Conservation (phyloP, 1,140 invertebrate species). For the Drosophila repleta region DNA sequence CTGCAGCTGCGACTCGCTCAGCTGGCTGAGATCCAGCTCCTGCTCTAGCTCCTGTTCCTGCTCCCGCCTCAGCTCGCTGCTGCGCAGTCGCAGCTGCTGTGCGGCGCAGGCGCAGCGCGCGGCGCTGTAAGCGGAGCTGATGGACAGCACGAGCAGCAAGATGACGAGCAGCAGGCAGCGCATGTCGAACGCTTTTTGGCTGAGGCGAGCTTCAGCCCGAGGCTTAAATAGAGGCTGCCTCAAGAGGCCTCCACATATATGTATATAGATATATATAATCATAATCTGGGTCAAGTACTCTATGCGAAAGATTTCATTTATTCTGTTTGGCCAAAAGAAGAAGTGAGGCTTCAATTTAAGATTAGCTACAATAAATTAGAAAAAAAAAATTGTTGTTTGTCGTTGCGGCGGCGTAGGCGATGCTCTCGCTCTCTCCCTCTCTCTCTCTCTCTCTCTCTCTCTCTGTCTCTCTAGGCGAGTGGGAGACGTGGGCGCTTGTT, state of each 20-base stretch:
- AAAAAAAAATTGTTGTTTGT: slow-evolving; percentile 52
- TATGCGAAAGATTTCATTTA: slow-evolving; percentile 40
- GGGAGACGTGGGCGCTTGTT: slow-evolving; percentile 61
- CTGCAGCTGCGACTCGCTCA: slow-evolving; percentile 52
- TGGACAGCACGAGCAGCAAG: background rate
- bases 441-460: background rate
- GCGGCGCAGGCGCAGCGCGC: background rate
- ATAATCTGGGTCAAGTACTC: slow-evolving; percentile 42
- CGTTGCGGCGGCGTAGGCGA: background rate
- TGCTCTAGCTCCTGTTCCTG: background rate
- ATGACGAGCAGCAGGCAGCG: slow-evolving; percentile 3
- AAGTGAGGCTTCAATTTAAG: slow-evolving; percentile 39
- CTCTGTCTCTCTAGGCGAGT: slow-evolving; percentile 24
- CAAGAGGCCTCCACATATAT: slow-evolving; percentile 1
- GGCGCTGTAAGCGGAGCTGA: background rate
- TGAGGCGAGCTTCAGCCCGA: too few relatives aligned
- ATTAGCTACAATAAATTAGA: slow-evolving; percentile 75
- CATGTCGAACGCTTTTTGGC: slow-evolving; percentile 17
- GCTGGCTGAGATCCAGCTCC: slow-evolving; percentile 52
- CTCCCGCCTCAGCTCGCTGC: slow-evolving; percentile 1
- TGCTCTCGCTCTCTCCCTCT: background rate
- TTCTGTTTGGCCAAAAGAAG: slow-evolving; percentile 35
- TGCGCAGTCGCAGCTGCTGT: slow-evolving; percentile 23
- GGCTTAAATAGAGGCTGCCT: slow-evolving; percentile 36
- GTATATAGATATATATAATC: background rate